Evolutionary conservation across 1,140 invertebrate genomes (phyloP), one percentile per base, ranked within the genome.

Genomic region (Drosophila athabasca): DNA sequence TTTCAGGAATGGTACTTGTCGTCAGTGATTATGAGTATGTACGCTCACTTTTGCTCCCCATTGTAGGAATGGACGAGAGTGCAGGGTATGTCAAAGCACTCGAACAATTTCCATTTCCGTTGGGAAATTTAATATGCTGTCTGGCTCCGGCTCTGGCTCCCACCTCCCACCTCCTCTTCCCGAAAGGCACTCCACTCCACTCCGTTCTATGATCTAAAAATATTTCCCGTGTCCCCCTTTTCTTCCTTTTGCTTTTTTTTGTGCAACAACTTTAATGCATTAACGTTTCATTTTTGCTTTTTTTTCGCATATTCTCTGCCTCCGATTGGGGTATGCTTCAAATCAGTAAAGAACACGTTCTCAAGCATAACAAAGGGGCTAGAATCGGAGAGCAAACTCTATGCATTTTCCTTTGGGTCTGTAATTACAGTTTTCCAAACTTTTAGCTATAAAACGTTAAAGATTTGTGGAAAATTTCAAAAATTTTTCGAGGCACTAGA

Each of bases 111-210:
- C 61, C 64, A 48, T 68, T 69, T 69, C 66, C 62, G 66, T 44
- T 39, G 43, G 43, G 62, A 68, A 69, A 68, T 68, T 69, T 54
- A 68, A 68, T 69, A 69, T 69, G 43, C 62, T 19, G 26, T 66
- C 60, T 65, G 19, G 22, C 29, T 22, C 8, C 7, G 11, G 15
- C 9, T 31, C 11, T 15, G 9, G 6, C 3, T 7, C 35, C 8
- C 1, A 8, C 24, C 22, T 41, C 9, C 22, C 0, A 9, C n/a
- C 43, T 44, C 24, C 22, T 9, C 11, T 5, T 55, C 6, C 66
- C 17, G 61, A 41, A 35, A 11, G 31, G 3, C 3, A 35, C 17
- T 19, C 17, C 17, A 35, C 17, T 48, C 17, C 29, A 44, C 46
- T 54, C 41, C 45, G 26, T 48, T 49, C 39, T 29, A 24, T 26